Conservation (phyloP, 2,113 vertebrate genomes). For the Struthidea cinerea region DNA sequence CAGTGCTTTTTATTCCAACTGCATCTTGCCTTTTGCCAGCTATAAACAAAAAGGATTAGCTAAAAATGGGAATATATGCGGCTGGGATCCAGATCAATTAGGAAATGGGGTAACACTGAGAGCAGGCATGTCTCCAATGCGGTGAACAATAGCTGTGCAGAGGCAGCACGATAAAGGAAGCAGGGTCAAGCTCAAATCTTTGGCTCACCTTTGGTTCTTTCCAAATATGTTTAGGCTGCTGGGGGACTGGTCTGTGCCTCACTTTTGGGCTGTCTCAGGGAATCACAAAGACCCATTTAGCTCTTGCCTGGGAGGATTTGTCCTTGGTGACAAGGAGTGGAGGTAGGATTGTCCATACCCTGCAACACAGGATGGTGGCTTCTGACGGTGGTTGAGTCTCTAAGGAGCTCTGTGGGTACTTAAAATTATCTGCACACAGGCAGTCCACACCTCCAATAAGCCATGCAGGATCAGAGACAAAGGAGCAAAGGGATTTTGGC, state of each 20-base stretch:
- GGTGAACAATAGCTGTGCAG: neutral
- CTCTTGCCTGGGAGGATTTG: neutral
- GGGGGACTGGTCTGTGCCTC: neutral
- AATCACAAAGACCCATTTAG: neutral
- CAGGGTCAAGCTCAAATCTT: neutral
- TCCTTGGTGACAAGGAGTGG: neutral
- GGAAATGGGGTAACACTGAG: neutral
- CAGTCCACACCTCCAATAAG: neutral
- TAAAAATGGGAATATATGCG: neutral
- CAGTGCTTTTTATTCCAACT: neutral
- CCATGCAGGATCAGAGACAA: neutral
- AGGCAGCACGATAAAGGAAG: neutral
- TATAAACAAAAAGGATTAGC: neutral
- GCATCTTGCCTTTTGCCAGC: accelerated
- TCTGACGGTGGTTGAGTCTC: neutral
- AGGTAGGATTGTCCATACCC: neutral
- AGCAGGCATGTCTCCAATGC: neutral
- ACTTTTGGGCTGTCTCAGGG: neutral
- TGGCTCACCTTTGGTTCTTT: neutral
- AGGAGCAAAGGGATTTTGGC: neutral
- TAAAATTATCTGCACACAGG: neutral
- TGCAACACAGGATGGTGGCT: neutral
- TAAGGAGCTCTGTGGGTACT: neutral
- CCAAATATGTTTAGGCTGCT: neutral
- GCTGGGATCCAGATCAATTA: neutral